Evolutionary conservation across 2,797 vertebrate species (phyloP), one percentile per base, ranked within the genome.

Genomic region (Ptychadena robeensis): DNA sequence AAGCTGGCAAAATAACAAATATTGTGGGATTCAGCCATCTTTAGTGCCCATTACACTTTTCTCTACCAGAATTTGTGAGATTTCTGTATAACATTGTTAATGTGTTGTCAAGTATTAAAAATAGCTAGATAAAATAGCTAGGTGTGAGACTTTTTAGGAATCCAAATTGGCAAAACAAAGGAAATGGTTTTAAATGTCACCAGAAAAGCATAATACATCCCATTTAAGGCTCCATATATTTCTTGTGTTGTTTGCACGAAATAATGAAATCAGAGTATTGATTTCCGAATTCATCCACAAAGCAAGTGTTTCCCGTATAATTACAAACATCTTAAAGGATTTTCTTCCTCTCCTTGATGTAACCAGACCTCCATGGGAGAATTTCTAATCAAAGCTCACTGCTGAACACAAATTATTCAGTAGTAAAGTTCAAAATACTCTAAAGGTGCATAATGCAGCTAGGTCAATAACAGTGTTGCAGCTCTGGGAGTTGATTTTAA

Each of bases 241-340:
- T 76, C 65, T 63, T 59, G 48, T 68, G 15, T 76, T 82, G 65
- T 32, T 7, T 28, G 73, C 67, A 53, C 53, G 53, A 79, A 82
- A 64, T 64, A 77, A 71, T 53, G n/a, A 70, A 77, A 71, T 82
- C 73, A 64, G 34, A 34, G 38, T 82, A 77, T 82, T 82, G 81
- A 82, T 82, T 82, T 53, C 67, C 48, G 38, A 71, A 82, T 63
- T 7, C 30, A 61, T 64, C 77, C 81, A 77, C 73, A 82, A 77
- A 65, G 73, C 27, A 82, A 67, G 70, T 31, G 28, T 61, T 77
- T 77, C 37, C 57, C 30, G n/a, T 76, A 34, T 82, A 82, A 77
- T 77, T 77, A 77, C 57, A 71, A 65, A 77, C 66, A 71, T 77
- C 73, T 70, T 65, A 71, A 65, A 63, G 72, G 65, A 71, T 71